A percentile compares a stretch with the other conserved stretches of the same genome.
Conservation (phyloP, 2,888 invertebrate genomes). For the Drosophila percnosoma region DNA sequence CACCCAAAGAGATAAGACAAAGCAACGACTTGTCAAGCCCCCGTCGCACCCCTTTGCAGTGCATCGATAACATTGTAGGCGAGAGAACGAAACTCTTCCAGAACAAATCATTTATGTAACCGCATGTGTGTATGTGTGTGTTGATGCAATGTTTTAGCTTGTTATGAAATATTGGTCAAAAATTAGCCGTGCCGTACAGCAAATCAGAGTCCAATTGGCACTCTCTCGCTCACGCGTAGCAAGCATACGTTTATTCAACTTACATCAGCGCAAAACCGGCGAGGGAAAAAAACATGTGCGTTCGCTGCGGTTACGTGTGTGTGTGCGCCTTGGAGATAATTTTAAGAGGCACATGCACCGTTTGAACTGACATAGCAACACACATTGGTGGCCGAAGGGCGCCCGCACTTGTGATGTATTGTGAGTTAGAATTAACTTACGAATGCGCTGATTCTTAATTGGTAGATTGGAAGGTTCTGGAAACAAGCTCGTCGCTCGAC, state of each 20-base stretch:
- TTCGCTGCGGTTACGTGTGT: constrained; percentile 45
- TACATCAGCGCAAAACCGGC: constrained; percentile 23
- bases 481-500: constrained; percentile 40
- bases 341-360: constrained; percentile 17
- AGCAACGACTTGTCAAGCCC: background rate
- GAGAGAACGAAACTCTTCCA: constrained; percentile 44
- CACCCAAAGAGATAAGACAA: background rate
- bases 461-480: constrained; percentile 59
- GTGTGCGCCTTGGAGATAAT: constrained; percentile 7
- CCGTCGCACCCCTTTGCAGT: background rate
- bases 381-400: background rate
- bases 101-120: constrained; percentile 59
- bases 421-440: constrained; percentile 16
- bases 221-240: background rate
- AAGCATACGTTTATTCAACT: constrained; percentile 29
- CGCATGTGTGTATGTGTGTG: constrained; percentile 1
- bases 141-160: constrained; percentile 35
- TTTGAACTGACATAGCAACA: background rate
- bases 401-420: background rate
- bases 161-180: constrained; percentile 40
- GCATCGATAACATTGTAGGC: constrained; percentile 10
- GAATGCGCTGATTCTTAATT: constrained; percentile 19
- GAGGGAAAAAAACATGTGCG: constrained; percentile 46
- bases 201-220: constrained; percentile 2
- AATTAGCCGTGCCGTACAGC: background rate